Conservation (phyloP, 1,140 invertebrate species). For the Aphelenchoides fujianensis region DNA sequence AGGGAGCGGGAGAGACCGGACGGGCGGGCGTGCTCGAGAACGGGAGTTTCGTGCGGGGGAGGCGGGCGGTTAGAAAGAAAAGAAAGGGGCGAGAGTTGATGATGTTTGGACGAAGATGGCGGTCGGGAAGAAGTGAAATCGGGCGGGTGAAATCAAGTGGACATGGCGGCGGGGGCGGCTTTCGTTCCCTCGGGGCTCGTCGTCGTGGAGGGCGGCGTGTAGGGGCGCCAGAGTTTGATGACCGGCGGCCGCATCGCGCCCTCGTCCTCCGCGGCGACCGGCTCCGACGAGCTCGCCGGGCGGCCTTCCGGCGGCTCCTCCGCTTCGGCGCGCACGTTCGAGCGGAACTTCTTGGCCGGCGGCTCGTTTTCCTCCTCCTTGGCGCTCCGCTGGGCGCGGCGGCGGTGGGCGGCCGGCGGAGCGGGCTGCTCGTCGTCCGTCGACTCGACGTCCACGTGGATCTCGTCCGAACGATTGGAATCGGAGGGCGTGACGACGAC, state of each 20-base stretch:
- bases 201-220: conserved; percentile 6
- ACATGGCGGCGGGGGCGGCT: not conserved
- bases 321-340: not conserved
- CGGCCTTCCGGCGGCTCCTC: not conserved
- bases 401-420: not conserved
- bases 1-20: not conserved
- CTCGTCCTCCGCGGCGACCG: too few species aligned
- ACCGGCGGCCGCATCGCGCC: not conserved
- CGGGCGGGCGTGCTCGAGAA: not conserved
- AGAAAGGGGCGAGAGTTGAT: not conserved
- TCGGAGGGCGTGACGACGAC: not conserved
- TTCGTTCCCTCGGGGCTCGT: not conserved
- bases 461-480: conserved; percentile 7
- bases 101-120: not conserved
- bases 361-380: not conserved
- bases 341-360: not conserved
- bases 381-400: not conserved
- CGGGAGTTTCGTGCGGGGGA: not conserved
- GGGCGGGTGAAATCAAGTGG: too few species aligned
- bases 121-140: too few species aligned
- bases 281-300: too few species aligned
- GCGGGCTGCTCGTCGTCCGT: conserved; percentile 13
- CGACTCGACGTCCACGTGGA: conserved; percentile 14
- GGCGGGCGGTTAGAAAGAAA: not conserved
- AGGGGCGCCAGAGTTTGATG: conserved; percentile 9